These are phyloP conservation scores for Tragopan temminckii DNA, from an alignment of 2,797 vertebrate genomes.

Conservation along the genomic window DNA sequence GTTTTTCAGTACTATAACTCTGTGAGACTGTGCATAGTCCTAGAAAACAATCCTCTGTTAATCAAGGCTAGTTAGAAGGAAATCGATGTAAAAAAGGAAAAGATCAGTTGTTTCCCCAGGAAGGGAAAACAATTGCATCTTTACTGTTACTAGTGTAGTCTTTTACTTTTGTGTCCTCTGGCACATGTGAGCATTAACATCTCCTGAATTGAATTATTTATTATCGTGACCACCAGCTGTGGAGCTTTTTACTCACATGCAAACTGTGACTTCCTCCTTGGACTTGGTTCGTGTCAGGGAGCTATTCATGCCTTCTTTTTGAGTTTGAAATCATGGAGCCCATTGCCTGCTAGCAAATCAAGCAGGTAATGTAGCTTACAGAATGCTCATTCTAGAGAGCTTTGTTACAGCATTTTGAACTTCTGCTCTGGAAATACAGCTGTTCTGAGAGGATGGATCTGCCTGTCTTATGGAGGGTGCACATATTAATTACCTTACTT, in stretches of 20 bases:
- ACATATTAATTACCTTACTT: neutral
- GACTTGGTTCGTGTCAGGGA: neutral
- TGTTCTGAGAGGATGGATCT: neutral
- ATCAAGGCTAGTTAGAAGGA: neutral
- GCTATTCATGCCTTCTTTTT: neutral
- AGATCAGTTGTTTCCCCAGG: no score
- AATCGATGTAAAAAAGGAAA: neutral
- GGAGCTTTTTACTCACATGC: neutral
- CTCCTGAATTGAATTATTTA: neutral
- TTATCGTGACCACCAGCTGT: neutral
- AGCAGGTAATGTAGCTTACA: neutral
- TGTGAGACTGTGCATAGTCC: neutral
- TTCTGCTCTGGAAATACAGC: neutral
- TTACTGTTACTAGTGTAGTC: neutral
- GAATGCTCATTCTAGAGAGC: no score
- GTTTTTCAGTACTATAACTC: neutral
- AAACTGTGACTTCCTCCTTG: neutral
- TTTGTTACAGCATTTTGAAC: neutral
- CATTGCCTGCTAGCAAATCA: neutral
- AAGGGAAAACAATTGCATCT: neutral
- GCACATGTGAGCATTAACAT: neutral
- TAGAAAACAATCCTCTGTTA: neutral
- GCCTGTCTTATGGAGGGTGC: no score
- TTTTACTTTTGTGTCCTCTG: neutral
- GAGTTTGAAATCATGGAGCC: no score